phyloP scores from a whole-genome alignment of 1,140 invertebrate species.

The Calephelis nemesis region DNA sequence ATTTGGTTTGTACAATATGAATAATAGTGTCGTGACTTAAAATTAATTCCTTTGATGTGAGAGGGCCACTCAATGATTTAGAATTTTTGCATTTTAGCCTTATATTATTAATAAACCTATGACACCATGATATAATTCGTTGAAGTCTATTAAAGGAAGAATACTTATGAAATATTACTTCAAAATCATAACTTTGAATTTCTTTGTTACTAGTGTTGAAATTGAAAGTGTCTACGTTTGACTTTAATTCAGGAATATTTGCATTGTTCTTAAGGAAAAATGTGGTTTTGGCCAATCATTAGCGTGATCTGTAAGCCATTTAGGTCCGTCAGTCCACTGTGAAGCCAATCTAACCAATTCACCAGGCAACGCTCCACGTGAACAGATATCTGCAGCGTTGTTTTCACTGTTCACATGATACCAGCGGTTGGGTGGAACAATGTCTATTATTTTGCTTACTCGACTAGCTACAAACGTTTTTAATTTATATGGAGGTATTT shows the following conservation, averaged over 20 bases:
- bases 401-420: slow-evolving; percentile 17
- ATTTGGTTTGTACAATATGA: background rate
- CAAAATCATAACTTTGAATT: background rate
- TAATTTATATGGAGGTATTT: slow-evolving; percentile 18
- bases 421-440: slow-evolving; percentile 19
- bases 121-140: slow-evolving; percentile 15
- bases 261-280: background rate
- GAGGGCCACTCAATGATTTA: background rate
- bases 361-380: too few species aligned
- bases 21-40: background rate
- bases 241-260: background rate
- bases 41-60: background rate
- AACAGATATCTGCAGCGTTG: background rate
- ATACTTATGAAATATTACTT: too few species aligned
- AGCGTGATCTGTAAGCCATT: background rate
- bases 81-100: slow-evolving; percentile 14
- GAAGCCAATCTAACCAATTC: too few species aligned
- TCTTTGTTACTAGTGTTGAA: background rate
- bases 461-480: slow-evolving; percentile 20
- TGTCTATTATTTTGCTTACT: slow-evolving; percentile 18
- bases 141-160: too few species aligned
- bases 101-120: slow-evolving; percentile 17
- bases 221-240: background rate
- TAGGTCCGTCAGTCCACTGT: too few species aligned
- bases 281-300: background rate